Evolutionary conservation across 2,888 invertebrate species (phyloP), one percentile per base, ranked within the genome.

Genomic region (Sialis lutaria): DNA sequence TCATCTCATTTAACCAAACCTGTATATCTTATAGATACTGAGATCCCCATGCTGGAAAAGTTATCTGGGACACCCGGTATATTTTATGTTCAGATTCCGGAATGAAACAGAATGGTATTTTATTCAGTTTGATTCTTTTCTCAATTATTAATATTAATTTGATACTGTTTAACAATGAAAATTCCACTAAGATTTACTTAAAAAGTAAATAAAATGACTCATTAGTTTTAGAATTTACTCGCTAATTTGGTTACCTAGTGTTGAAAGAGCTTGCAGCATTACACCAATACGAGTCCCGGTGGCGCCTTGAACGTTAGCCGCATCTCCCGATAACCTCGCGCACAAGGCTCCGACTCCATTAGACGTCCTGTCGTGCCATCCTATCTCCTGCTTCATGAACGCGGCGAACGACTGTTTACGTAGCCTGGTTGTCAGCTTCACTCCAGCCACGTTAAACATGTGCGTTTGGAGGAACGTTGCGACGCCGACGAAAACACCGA

Each of bases 271-370:
- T 53, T 78, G 77, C 9, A 77, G 64, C 51, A 76, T 67, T 0
- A 73, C 68, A 12, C 77, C 77, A n/a, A 79, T 63, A 0, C 75
- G 66, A 40, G 72, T 58, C 57, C 78, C 78, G 5, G 77, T 77
- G 5, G 77, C 78, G 45, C 70, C 68, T 53, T 70, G 69, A 2
- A 71, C 65, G 30, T 64, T 64, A 1, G 67, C 60, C 2, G 69
- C 68, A 53, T 71, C 70, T 1, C 79, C 78, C 1, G 86, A 81
- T 6, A 88, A 67, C 49, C 77, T 70, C 1, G 84, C 77, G 55
- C 83, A 83, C 1, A 87, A 65, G 3, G 82, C 78, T 2, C 87
- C 87, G 0, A 82, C 80, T 1, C 79, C 75, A 58, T 87, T 82
- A 35, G 72, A 64, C 51, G 77, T 75, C 50, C 79, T 71, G 56